A percentile compares a stretch with the other conserved stretches of the same genome.
Evolutionary conservation across 2,797 vertebrate genomes (phyloP).

Genomic region (Odontamblyopus lacepedii): DNA sequence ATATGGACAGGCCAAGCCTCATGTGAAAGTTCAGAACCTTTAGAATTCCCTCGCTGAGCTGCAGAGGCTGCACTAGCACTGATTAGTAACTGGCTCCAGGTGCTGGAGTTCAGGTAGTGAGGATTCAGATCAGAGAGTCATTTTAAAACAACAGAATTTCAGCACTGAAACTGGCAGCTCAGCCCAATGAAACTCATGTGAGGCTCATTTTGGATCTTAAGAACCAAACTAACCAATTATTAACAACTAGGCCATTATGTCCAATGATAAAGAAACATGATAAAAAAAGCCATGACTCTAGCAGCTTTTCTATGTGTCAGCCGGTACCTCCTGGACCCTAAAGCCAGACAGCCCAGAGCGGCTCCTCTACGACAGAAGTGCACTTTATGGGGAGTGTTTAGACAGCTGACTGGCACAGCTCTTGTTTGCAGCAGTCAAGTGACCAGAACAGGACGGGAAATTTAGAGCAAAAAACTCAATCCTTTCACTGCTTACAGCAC

Average conservation of each 20-base stretch:
- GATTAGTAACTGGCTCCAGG: too few relatives aligned
- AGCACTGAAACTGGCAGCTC: too few relatives aligned
- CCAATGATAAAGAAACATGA: neutral
- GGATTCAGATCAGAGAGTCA: too few relatives aligned
- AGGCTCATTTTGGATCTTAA: too few relatives aligned
- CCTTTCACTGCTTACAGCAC: neutral
- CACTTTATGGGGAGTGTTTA: conserved; percentile 68
- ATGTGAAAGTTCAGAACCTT: too few relatives aligned
- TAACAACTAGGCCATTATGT: too few relatives aligned
- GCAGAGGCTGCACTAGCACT: too few relatives aligned
- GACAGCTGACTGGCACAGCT: conserved; percentile 68
- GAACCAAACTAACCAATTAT: too few relatives aligned
- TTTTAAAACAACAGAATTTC: too few relatives aligned
- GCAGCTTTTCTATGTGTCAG: neutral
- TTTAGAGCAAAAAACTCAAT: conserved; percentile 26
- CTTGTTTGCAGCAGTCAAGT: conserved; percentile 60
- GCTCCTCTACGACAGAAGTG: conserved; percentile 53
- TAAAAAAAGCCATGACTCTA: neutral
- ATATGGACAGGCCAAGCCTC: neutral
- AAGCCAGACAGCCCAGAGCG: conserved; percentile 26
- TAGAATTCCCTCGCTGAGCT: too few relatives aligned
- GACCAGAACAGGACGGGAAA: conserved; percentile 43
- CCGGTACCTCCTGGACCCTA: conserved; percentile 11
- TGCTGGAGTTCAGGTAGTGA: too few relatives aligned
- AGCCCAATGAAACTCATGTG: too few relatives aligned